Percentiles rank a stretch among this genome's conserved stretches.
phyloP scores from a whole-genome alignment of 2,797 vertebrate species.

The Myotis vivesi region DNA sequence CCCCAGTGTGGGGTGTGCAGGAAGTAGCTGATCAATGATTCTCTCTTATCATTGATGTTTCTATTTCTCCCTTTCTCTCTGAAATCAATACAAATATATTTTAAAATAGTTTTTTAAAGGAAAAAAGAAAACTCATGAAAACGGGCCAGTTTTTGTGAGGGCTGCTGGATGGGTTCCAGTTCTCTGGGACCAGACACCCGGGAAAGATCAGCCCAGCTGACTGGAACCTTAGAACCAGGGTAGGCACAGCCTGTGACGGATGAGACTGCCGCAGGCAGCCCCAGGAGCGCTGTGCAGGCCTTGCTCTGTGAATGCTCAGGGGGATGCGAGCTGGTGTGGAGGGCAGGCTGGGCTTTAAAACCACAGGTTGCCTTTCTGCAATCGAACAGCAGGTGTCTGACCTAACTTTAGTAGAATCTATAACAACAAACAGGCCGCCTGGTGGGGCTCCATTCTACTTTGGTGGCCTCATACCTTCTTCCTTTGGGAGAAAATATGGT shows the following conservation, averaged over 20 bases:
- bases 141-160: not conserved
- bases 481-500: not conserved
- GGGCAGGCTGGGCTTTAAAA: not conserved
- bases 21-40: no score
- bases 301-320: not conserved
- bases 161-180: not conserved
- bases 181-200: not conserved
- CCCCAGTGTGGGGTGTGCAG: no score
- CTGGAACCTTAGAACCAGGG: not conserved
- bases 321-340: not conserved
- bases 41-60: no score
- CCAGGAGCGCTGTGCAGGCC: not conserved
- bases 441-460: not conserved
- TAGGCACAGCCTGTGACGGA: not conserved
- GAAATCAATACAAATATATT: no score
- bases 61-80: no score
- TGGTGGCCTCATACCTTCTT: not conserved
- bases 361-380: not conserved
- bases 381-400: not conserved
- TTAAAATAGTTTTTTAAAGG: no score
- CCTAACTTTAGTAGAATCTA: not conserved
- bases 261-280: not conserved
- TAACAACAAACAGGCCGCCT: not conserved
- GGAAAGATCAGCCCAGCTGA: not conserved
- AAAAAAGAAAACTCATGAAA: not conserved